Base-by-base conservation (phyloP, 2,797 vertebrate genomes). In the Sebastes variabilis region DNA sequence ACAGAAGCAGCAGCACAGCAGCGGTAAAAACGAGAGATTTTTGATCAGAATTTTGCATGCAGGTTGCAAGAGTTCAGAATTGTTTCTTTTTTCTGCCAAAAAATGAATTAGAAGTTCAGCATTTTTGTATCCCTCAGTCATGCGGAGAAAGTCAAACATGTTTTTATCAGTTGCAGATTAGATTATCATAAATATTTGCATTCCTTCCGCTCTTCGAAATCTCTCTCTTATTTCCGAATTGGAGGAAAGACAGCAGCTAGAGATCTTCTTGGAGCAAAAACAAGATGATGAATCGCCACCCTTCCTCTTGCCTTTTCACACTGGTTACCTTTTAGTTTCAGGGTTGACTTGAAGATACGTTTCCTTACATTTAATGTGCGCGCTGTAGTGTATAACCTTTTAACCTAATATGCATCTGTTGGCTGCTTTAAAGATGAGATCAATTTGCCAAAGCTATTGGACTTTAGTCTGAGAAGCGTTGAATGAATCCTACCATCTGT, bases 91-190 rank as follows among this genome's bases (percentile, higher is more conserved):
- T 79, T 68, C 14, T 49, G 22, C 16, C 24, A 6, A 42, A 46
- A 6, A 66, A 54, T 12, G 25, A n/a, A 30, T 60, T 24, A 52
- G 24, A 32, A 72, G n/a, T 66, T 18, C 29, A 72, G 10, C 3
- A 52, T 34, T 42, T 54, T 75, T 64, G 56, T 59, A 22, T 42
- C 32, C 18, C 18, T 55, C 27, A n/a, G 55, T 61, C 66, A 54
- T 79, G 54, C 46, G n/a, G 2, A 58, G 30, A 49, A 75, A 29
- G 14, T 13, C 58, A 29, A 30, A 27, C 27, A 25, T 65, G 30
- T 32, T 65, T 82, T 72, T 34, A 69, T 74, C 65, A 36, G 32
- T 7, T 59, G 49, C 16, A 64, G 56, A 58, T 78, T 20, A 55
- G 66, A 73, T 59, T 25, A 34, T 59, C 18, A 49, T n/a, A 66